These are phyloP conservation scores for Petrocephalus zakoni DNA, from an alignment of 2,113 vertebrate genomes.

Conservation along the genomic window DNA sequence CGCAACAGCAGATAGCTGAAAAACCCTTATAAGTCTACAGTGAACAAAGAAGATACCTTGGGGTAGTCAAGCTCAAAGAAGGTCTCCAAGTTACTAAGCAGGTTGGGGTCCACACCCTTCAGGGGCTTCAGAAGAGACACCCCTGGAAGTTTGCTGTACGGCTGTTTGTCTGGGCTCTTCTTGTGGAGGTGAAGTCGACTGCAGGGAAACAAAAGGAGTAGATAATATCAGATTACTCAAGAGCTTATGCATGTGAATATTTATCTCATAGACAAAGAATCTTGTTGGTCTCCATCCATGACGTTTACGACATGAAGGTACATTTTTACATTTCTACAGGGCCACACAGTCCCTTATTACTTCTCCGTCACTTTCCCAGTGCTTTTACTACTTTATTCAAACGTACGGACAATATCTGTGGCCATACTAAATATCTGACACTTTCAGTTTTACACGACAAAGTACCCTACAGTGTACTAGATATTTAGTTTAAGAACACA, in stretches of 20 bases:
- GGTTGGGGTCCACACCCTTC: constrained; percentile 90
- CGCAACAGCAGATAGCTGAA: not conserved
- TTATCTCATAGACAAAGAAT: not conserved
- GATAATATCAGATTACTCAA: not conserved
- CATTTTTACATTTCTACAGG: not conserved
- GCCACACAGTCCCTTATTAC: not conserved
- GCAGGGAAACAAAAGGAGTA: constrained; percentile 4
- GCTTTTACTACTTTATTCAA: not conserved
- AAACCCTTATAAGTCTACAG: not conserved
- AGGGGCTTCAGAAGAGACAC: constrained; percentile 92
- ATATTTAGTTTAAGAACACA: not conserved
- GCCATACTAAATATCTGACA: not conserved
- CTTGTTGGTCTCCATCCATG: not conserved
- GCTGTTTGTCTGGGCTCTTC: constrained; percentile 82
- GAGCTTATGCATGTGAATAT: not conserved
- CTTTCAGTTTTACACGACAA: not conserved
- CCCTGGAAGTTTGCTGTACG: constrained; percentile 79
- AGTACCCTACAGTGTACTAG: not conserved
- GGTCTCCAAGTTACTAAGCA: constrained; percentile 93
- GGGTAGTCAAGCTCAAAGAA: constrained; percentile 97
- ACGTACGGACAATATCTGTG: not conserved
- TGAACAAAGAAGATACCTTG: constrained; percentile 60
- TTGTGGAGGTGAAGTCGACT: constrained; percentile 87
- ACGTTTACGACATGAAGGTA: not conserved
- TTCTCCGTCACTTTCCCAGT: not conserved